Evolutionary conservation across 1,140 invertebrate genomes (phyloP), one percentile per base, ranked within the genome.

Genomic region (Hestina assimilis): DNA sequence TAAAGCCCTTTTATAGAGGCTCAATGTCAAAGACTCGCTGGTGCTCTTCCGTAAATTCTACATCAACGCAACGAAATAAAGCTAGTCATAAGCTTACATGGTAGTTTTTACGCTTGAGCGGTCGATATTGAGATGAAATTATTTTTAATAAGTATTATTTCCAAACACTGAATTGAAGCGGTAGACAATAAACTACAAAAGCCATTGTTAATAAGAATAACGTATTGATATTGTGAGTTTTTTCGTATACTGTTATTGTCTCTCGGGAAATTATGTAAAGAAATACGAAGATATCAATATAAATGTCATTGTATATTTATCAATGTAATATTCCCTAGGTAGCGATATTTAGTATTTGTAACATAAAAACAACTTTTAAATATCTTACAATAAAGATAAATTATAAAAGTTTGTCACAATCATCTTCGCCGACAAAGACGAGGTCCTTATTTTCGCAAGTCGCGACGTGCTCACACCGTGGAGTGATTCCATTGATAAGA

Each of bases 211-310:
- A 23, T 45, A 31, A 38, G 50, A 55, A 50, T 45, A 51, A 29
- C 24, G 33, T 56, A 46, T 51, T 38, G 40, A 24, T 42, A 28
- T 57, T 24, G 20, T 42, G 20, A 28, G 21, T 31, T 35, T 46
- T 19, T 15, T 29, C 43, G 4, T 54, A 17, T 50, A 46, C 58
- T 59, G 51, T 65, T 62, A 51, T 52, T 40, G 17, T 65, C 71
- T 70, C 71, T 5, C 24, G 71, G 71, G 71, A 77, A 74, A 77
- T 77, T 74, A 68, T 66, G 61, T 57, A 61, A 60, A 56, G 58
- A 51, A 56, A 63, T 61, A 50, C 45, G 58, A 68, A 59, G 41
- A 62, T 58, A 60, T 53, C 60, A 64, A 70, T 66, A 69, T 38
- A 38, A 59, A 61, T 63, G 63, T 61, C 60, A 50, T 51, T 50